phyloP scores from a whole-genome alignment of 2,888 invertebrate species.

The Salpingus planirostris region DNA sequence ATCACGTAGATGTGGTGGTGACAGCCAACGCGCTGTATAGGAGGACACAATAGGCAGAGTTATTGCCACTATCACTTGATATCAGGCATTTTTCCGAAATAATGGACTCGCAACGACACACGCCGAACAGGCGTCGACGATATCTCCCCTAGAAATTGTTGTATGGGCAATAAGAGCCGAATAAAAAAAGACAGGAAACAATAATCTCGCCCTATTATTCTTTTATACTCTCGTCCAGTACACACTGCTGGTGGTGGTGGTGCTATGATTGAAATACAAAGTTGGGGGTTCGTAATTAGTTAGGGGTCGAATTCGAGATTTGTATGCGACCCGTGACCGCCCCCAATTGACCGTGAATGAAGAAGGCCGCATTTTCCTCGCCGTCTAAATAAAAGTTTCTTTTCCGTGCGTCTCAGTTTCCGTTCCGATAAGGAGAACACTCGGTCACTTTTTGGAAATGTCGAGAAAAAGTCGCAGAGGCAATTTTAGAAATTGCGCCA shows the following conservation, averaged over 20 bases:
- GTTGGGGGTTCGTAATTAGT: too few species aligned
- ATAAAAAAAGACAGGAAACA: too few species aligned
- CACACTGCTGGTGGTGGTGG: too few species aligned
- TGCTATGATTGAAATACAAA: too few species aligned
- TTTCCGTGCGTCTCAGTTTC: constrained; percentile 12
- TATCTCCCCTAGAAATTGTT: too few species aligned
- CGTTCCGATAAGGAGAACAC: constrained; percentile 9
- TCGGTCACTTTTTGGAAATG: too few species aligned
- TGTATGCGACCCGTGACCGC: constrained; percentile 31
- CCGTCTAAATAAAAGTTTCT: constrained; percentile 18
- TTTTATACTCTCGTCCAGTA: too few species aligned
- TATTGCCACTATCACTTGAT: constrained; percentile 17
- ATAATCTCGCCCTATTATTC: too few species aligned
- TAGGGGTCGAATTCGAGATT: constrained; percentile 32
- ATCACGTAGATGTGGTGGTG: constrained; percentile 27
- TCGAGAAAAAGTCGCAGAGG: too few species aligned
- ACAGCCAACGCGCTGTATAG: constrained; percentile 27
- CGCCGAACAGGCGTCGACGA: too few species aligned
- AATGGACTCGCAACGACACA: too few species aligned
- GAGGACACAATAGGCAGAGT: constrained; percentile 24
- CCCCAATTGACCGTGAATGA: constrained; percentile 32
- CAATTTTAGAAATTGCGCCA: background rate
- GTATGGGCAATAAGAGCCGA: too few species aligned
- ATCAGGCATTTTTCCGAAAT: constrained; percentile 4
- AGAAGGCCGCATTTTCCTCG: constrained; percentile 24